Percentiles rank a stretch among this genome's conserved stretches.
Evolutionary conservation across 2,888 invertebrate genomes (phyloP).

Genomic region (Drosophila prolongata): DNA sequence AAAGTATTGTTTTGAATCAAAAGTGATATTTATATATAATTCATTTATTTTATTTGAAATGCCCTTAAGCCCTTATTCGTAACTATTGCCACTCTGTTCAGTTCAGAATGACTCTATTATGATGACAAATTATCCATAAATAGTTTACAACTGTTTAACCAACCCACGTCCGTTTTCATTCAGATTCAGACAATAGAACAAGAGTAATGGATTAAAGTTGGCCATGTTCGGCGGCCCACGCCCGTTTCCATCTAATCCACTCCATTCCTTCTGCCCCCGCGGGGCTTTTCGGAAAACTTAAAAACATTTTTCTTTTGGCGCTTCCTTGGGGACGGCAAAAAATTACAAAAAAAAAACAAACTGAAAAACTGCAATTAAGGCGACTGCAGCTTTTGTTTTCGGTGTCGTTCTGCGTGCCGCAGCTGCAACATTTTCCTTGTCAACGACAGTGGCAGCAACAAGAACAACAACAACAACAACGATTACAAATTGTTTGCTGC

Average conservation of each 20-base stretch:
- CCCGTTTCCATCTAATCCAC: constrained; percentile 7
- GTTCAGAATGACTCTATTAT: neutral
- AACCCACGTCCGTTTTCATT: neutral
- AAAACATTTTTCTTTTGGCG: constrained; percentile 21
- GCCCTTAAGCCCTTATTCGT: too few relatives aligned
- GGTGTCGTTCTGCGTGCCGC: constrained; percentile 36
- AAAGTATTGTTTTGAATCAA: too few relatives aligned
- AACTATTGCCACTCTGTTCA: too few relatives aligned
- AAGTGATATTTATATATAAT: too few relatives aligned
- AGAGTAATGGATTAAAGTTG: constrained; percentile 34
- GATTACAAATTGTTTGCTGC: constrained; percentile 73
- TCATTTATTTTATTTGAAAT: too few relatives aligned
- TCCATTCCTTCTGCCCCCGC: neutral
- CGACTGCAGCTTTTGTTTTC: constrained; percentile 29
- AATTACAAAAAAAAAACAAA: constrained; percentile 1
- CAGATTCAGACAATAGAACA: constrained; percentile 3
- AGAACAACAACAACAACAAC: constrained; percentile 32
- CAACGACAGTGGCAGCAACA: constrained; percentile 46
- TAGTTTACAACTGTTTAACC: neutral
- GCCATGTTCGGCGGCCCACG: constrained; percentile 20
- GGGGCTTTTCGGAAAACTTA: constrained; percentile 1
- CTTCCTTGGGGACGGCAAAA: constrained; percentile 42
- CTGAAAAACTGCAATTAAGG: constrained; percentile 26
- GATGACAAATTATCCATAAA: neutral
- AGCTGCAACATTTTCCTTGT: constrained; percentile 78